Conservation (phyloP, 1,140 invertebrate genomes). For the Dendrolimus kikuchii region DNA sequence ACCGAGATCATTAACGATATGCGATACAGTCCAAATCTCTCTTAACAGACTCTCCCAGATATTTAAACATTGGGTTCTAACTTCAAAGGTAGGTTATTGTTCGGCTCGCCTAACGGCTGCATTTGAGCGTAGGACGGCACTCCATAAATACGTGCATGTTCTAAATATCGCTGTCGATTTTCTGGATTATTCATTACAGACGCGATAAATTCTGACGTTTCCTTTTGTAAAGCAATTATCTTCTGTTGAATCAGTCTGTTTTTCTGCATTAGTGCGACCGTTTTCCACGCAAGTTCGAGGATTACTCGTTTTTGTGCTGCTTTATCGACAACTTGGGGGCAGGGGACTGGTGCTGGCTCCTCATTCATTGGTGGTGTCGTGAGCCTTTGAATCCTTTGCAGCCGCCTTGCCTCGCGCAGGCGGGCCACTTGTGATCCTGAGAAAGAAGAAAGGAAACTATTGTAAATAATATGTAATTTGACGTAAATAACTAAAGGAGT, state of each 20-base stretch:
- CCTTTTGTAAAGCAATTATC: conserved; percentile 55
- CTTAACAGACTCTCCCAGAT: too few species aligned
- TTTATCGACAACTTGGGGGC: conserved; percentile 25
- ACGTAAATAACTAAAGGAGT: not conserved
- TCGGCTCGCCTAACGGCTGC: conserved; percentile 10
- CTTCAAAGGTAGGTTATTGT: conserved; percentile 27
- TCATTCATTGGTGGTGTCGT: conserved; percentile 23
- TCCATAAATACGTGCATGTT: conserved; percentile 35
- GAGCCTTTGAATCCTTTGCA: conserved; percentile 39
- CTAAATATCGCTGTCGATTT: conserved; percentile 41
- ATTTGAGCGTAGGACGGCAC: conserved; percentile 15
- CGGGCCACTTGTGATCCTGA: conserved; percentile 50
- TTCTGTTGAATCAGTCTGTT: conserved; percentile 61
- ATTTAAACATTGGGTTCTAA: conserved; percentile 36
- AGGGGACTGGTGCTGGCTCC: conserved; percentile 15
- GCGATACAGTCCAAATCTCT: too few species aligned
- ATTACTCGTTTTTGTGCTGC: conserved; percentile 51
- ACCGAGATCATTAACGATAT: too few species aligned
- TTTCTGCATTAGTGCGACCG: conserved; percentile 56
- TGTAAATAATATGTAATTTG: conserved; percentile 1
- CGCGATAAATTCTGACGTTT: conserved; percentile 54
- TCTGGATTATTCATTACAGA: conserved; percentile 53
- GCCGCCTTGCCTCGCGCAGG: conserved; percentile 45
- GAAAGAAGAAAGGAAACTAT: conserved; percentile 21
- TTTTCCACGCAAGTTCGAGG: conserved; percentile 54